Percentiles rank a stretch among this genome's conserved stretches.
Evolutionary conservation across 2,797 vertebrate genomes (phyloP).

Genomic region (Phataginus tetradactyla): DNA sequence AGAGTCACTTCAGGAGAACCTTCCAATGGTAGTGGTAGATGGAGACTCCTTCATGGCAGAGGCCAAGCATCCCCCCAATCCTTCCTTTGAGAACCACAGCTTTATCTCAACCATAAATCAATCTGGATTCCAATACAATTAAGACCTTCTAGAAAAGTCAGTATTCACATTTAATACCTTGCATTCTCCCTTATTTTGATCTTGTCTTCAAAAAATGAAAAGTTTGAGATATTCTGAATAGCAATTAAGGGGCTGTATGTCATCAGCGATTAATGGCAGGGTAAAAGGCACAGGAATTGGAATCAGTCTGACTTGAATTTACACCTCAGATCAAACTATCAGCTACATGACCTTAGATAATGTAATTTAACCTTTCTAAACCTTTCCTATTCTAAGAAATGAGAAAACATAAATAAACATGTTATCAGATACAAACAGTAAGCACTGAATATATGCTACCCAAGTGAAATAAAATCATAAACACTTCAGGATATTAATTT

Average conservation of each 20-base stretch:
- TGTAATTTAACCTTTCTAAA: neutral
- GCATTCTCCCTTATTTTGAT: neutral
- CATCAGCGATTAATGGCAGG: neutral
- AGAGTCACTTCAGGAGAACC: neutral
- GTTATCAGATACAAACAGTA: neutral
- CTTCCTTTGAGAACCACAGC: neutral
- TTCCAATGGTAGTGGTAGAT: neutral
- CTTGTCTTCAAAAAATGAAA: neutral
- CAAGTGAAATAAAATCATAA: constrained; percentile 30
- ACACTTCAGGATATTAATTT: neutral
- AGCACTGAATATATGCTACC: neutral
- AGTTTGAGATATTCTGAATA: neutral
- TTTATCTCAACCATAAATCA: neutral
- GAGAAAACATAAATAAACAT: constrained; percentile 4
- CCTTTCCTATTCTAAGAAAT: constrained; percentile 6
- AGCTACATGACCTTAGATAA: neutral
- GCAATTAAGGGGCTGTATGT: neutral
- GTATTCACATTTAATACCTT: neutral
- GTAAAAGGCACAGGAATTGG: neutral
- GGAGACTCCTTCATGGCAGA: neutral
- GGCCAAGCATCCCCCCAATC: rapidly evolving
- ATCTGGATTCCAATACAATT: neutral
- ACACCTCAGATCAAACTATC: neutral
- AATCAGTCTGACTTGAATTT: constrained; percentile 27
- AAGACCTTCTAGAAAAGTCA: neutral